Evolutionary conservation across 2,797 vertebrate species (phyloP).

Genomic region (Alouatta caraya): DNA sequence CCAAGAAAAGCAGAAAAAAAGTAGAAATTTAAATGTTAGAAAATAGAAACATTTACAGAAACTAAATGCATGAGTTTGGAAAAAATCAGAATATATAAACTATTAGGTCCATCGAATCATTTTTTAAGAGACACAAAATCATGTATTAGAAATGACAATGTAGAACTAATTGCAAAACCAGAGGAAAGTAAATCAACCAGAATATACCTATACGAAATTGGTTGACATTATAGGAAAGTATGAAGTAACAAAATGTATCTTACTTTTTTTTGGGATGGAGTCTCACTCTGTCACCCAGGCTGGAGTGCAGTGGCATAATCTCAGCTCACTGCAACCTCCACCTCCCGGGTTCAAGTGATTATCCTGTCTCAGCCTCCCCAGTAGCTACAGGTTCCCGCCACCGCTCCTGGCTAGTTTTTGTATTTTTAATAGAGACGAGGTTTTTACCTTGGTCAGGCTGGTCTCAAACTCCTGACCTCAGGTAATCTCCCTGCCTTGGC

Average conservation of each 20-base stretch:
- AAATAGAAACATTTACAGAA: not conserved
- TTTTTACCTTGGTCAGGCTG: no score
- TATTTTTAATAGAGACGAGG: no score
- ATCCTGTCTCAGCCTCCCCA: no score
- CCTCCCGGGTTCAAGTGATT: no score
- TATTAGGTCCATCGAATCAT: not conserved
- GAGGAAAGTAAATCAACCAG: not conserved
- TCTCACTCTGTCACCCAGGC: no score
- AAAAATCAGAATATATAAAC: not conserved
- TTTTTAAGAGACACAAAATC: not conserved
- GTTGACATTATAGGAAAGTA: not conserved
- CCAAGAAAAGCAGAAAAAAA: not conserved
- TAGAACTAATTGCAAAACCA: not conserved
- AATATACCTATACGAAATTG: not conserved
- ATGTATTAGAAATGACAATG: not conserved
- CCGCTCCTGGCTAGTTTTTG: no score
- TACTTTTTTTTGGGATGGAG: no score
- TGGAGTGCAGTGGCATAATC: accelerated
- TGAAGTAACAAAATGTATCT: not conserved
- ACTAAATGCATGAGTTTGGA: not conserved
- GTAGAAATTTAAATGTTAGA: not conserved
- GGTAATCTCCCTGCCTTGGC: no score
- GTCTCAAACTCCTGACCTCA: no score
- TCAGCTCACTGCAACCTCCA: no score
- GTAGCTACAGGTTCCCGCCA: no score